Base-by-base conservation (phyloP, 2,113 vertebrate genomes). In the Melanotaenia duboulayi region DNA sequence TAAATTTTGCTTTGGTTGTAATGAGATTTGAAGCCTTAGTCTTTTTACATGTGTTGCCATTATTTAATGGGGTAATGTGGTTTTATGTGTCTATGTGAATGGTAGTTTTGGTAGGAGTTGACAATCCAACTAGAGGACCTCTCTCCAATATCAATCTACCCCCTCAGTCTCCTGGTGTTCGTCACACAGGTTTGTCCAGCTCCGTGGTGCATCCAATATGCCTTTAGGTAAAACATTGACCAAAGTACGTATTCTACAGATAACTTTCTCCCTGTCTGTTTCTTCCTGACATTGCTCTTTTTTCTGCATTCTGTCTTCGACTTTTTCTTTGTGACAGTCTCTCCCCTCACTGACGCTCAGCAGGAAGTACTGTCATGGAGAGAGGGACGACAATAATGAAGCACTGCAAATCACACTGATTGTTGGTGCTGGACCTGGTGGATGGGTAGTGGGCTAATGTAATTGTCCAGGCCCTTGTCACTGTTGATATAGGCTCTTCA, bases 401-500 rank as follows among this genome's bases (percentile, higher is more conserved):
- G 85, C 88, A 82, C 90, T 84, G 91, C 85, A 87, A 92, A 93
- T 90, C 91, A 90, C 84, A 80, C 87, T 84, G 92, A 93, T 93
- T 93, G 92, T 89, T 88, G 82, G 88, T 81, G 76, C 85, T 75
- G 89, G 91, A 86, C 87, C 90, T 67, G 69, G 84, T 77, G 80
- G 87, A 90, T 86, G 84, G 84, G 83, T 81, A 92, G 91, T 92
- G 92, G 89, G 90, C 92, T 94, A 92, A 93, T 94, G 92, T 92
- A 94, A 95, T 94, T 95, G 94, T 94, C 87, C 90, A 74, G 81
- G 87, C 90, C 77, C 93, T 95, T 93, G 90, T 94, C 91, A 89
- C 88, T 92, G 92, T 94, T 94, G 94, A 93, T 95, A 93, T 90
- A 90, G 90, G 89, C 94, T 90, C 94, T 95, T 94, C 92, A 95